phyloP scores from a whole-genome alignment of 2,888 invertebrate genomes.

The Priocnemis perturbator region DNA sequence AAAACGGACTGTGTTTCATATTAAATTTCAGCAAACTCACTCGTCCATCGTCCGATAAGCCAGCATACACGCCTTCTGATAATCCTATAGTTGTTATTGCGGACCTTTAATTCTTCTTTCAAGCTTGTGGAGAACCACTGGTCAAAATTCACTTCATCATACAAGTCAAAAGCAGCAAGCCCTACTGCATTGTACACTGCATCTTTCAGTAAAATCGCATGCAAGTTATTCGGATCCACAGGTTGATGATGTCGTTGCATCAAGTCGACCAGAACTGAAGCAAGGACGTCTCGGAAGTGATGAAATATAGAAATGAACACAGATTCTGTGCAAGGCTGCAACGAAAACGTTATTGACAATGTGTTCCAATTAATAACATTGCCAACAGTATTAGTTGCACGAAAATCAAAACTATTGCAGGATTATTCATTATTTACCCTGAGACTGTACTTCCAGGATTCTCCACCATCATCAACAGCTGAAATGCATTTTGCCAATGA shows the following conservation, averaged over 20 bases:
- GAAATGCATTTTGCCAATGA: constrained; percentile 17
- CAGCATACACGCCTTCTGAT: constrained; percentile 90
- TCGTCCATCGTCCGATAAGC: constrained; percentile 87
- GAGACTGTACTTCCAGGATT: constrained; percentile 95
- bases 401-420: neutral
- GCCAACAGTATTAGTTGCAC: constrained; percentile 9
- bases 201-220: constrained; percentile 90
- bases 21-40: constrained; percentile 57
- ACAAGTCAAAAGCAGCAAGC: constrained; percentile 90
- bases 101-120: constrained; percentile 87
- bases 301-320: constrained; percentile 90
- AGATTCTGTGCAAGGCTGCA: constrained; percentile 91
- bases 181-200: constrained; percentile 96
- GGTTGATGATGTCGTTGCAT: constrained; percentile 82
- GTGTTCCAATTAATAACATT: neutral
- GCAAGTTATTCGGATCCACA: constrained; percentile 83
- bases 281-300: constrained; percentile 84
- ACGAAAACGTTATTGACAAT: constrained; percentile 42
- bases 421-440: constrained; percentile 79
- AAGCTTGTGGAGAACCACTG: constrained; percentile 92
- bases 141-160: constrained; percentile 95
- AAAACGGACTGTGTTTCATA: too few species aligned
- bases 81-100: constrained; percentile 89
- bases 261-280: constrained; percentile 85
- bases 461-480: constrained; percentile 88